These are phyloP conservation scores for Drosophila suboccidentalis DNA, from an alignment of 2,888 invertebrate genomes.

Conservation along the genomic window DNA sequence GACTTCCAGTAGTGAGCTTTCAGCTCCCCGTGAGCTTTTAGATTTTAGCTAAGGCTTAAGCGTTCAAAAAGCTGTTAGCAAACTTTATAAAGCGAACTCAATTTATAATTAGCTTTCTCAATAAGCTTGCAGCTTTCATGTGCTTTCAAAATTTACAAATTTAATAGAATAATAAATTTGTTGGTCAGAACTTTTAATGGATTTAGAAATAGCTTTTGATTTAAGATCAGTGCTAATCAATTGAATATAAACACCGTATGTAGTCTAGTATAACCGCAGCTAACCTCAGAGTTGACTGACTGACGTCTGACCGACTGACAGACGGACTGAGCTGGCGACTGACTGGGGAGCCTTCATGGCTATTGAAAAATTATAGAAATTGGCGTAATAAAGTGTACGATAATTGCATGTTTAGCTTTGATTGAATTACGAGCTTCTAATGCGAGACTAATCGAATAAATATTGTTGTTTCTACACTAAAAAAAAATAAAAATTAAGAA, in stretches of 20 bases:
- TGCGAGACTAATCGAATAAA: slow-evolving; percentile 59
- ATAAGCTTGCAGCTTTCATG: neutral
- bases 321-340: slow-evolving; percentile 4
- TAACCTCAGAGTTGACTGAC: slow-evolving; percentile 39
- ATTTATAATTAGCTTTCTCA: neutral
- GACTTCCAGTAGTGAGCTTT: neutral
- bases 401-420: slow-evolving; percentile 82
- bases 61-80: neutral
- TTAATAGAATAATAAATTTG: neutral
- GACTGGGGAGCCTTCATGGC: slow-evolving; percentile 62
- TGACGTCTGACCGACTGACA: slow-evolving; percentile 6
- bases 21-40: neutral
- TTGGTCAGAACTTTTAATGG: neutral
- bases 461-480: slow-evolving; percentile 5
- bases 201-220: too few species aligned
- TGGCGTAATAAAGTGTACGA: slow-evolving; percentile 83
- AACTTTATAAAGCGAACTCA: neutral
- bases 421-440: slow-evolving; percentile 83
- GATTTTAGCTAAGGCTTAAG: neutral
- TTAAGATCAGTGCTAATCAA: neutral
- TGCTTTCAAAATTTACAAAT: neutral
- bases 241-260: neutral
- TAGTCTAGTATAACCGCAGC: slow-evolving; percentile 58
- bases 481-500: too few species aligned
- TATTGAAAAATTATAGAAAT: slow-evolving; percentile 77